Evolutionary conservation across 1,140 invertebrate genomes (phyloP).

Genomic region (Piezodorus guildinii): DNA sequence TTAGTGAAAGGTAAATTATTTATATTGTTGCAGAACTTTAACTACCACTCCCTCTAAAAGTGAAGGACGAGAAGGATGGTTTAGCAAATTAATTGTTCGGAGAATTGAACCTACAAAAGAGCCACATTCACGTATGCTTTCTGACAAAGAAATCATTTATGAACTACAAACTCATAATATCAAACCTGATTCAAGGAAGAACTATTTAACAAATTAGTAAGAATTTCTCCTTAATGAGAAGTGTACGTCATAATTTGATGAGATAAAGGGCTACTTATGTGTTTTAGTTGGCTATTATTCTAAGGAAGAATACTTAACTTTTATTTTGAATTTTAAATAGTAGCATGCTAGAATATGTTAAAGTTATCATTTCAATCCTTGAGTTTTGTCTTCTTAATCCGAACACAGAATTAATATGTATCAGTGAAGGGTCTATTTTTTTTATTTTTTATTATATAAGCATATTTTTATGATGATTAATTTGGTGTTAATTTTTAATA

Average conservation of each 20-base stretch:
- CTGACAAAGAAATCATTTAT: conserved; percentile 88
- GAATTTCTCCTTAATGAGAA: conserved; percentile 33
- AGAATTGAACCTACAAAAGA: conserved; percentile 90
- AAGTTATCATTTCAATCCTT: too few species aligned
- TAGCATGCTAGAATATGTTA: too few species aligned
- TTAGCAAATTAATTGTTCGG: conserved; percentile 76
- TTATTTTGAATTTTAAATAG: too few species aligned
- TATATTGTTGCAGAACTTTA: conserved; percentile 5
- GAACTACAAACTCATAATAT: conserved; percentile 90
- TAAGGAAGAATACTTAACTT: too few species aligned
- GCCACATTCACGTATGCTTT: conserved; percentile 86
- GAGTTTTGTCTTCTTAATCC: too few species aligned
- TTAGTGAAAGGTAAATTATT: neutral
- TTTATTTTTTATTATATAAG: too few species aligned
- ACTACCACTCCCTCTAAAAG: neutral
- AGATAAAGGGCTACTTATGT: neutral
- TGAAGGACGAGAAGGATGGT: conserved; percentile 57
- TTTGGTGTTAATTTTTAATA: too few species aligned
- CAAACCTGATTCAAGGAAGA: conserved; percentile 69
- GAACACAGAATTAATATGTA: too few species aligned
- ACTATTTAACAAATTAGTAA: conserved; percentile 86
- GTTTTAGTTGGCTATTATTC: too few species aligned
- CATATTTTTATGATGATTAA: too few species aligned
- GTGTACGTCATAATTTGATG: neutral
- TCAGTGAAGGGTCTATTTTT: too few species aligned